Evolutionary conservation across 2,113 vertebrate genomes (phyloP), one percentile per base, ranked within the genome.

Genomic region (Brienomyrus brachyistius): DNA sequence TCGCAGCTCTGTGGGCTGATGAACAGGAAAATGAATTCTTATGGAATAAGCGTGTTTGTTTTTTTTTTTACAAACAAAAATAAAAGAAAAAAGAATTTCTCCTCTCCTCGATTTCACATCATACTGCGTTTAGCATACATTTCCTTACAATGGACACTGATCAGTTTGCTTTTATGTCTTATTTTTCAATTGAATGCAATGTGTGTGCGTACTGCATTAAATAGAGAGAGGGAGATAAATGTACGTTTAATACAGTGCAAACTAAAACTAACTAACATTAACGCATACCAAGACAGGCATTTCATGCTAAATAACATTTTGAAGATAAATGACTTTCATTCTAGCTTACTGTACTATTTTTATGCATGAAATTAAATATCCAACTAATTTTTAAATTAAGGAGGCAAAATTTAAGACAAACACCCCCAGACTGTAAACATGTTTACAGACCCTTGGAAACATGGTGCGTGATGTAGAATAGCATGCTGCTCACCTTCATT

Each of bases 401-500:
- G n/a, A n/a, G n/a, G n/a, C n/a, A n/a, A n/a, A 3, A 59, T 82
- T 43, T 88, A 92, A 47, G 2, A 48, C 8, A 80, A 21, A 43
- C 35, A 43, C 5, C 13, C 90, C 17, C 90, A 90, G 82, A 89
- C 52, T 88, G 82, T 91, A 92, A 87, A 90, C 89, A 80, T 84
- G 86, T 89, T 93, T 93, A 93, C 91, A 93, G 90, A 91, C 90
- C 89, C 88, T 90, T 87, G 27, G 48, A 90, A 48, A 9, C 3
- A 5, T 91, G 91, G 74, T 66, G 89, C 91, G 31, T 89, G 6
- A 82, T 47, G 90, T 27, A 31, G 35, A 89, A 86, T 92, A 90
- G 89, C 87, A 91, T 87, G 88, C 52, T 5, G 91, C 95, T 96
- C 94, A 95, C 95, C 94, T 86, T 94, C 93, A 94, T 94, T 92